phyloP scores from a whole-genome alignment of 2,113 vertebrate species.

The Pelodiscus sinensis region DNA sequence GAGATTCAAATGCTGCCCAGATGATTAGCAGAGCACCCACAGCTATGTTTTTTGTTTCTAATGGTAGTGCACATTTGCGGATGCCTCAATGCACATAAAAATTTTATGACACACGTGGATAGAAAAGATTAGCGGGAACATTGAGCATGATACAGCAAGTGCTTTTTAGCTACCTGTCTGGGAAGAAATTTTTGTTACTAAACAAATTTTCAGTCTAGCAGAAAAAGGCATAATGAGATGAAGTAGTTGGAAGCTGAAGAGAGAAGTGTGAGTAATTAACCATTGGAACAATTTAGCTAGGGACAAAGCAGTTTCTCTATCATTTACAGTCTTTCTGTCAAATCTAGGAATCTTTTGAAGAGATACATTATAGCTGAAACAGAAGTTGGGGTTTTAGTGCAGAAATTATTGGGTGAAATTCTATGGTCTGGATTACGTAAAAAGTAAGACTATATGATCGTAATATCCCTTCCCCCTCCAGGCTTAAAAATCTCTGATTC shows the following conservation, averaged over 20 bases:
- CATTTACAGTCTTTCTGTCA: background rate
- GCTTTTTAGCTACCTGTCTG: background rate
- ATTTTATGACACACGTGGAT: too few species aligned
- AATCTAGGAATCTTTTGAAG: background rate
- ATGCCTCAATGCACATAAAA: too few species aligned
- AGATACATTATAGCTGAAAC: background rate
- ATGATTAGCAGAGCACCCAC: too few species aligned
- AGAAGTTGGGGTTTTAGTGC: background rate
- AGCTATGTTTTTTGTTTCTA: too few species aligned
- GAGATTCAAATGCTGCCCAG: too few species aligned
- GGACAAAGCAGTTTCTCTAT: background rate
- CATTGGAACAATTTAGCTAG: background rate
- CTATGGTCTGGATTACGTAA: background rate
- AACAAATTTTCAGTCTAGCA: background rate
- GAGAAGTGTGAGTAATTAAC: constrained; percentile 18
- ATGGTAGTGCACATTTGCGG: too few species aligned
- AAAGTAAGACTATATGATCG: background rate
- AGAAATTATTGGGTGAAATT: constrained; percentile 4
- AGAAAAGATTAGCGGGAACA: background rate
- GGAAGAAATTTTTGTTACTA: background rate
- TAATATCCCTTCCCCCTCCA: background rate
- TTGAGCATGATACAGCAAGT: background rate
- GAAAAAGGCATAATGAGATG: background rate
- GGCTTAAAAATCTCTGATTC: background rate
- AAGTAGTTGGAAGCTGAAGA: background rate